A percentile compares a stretch with the other conserved stretches of the same genome.
Evolutionary conservation across 2,797 vertebrate genomes (phyloP).

Genomic region (Spea hammondii): DNA sequence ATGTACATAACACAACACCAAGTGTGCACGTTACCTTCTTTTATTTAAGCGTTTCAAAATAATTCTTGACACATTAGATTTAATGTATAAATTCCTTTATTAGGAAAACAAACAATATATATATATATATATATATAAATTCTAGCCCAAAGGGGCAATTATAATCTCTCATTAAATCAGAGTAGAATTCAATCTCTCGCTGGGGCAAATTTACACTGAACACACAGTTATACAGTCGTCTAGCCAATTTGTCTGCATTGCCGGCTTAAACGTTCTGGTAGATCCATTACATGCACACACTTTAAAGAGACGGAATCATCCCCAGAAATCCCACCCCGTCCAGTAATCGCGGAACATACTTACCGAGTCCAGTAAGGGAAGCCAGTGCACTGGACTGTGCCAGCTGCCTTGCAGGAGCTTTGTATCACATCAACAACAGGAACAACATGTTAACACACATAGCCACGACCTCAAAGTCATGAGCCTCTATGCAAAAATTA

Average conservation of each 20-base stretch:
- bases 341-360: constrained; percentile 76
- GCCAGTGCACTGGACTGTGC: constrained; percentile 99
- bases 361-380: constrained; percentile 99
- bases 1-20: too few species aligned
- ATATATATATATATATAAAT: neutral
- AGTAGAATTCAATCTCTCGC: too few species aligned
- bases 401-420: constrained; percentile 99
- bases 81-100: neutral
- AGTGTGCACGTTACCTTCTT: too few species aligned
- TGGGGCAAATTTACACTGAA: too few species aligned
- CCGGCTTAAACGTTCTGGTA: too few species aligned
- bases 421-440: constrained; percentile 99
- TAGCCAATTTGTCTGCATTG: too few species aligned
- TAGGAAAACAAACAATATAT: constrained; percentile 1
- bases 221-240: too few species aligned
- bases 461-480: constrained; percentile 98
- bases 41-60: too few species aligned
- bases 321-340: constrained; percentile 62
- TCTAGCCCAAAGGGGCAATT: neutral
- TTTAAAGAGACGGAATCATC: constrained; percentile 8
- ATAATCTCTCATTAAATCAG: neutral
- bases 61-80: neutral
- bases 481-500: constrained; percentile 95
- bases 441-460: constrained; percentile 99
- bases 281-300: constrained; percentile 2